Base-by-base conservation (phyloP, 1,140 invertebrate genomes). In the Triops longicaudatus region DNA sequence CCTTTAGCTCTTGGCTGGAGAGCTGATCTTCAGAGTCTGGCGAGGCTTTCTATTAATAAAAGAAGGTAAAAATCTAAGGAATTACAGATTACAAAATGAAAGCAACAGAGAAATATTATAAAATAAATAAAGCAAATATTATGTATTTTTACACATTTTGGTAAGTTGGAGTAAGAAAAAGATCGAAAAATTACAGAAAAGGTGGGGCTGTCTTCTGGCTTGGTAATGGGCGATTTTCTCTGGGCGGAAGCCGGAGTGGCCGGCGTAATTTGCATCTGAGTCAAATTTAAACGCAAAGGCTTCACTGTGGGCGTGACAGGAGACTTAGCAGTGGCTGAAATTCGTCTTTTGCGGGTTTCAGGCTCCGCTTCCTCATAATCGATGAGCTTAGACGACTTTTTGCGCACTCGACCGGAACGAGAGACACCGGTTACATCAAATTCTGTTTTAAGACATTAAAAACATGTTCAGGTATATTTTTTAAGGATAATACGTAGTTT, bases 321-420 rank as follows among this genome's bases (percentile, higher is more conserved):
- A 12, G 74, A 41, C 42, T 75, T 75, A 26, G 27, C 37, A 9
- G 26, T 75, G n/a, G 73, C 73, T 14, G 74, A 44, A 12, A 31
- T 75, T 85, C 63, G 84, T 82, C 14, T 82, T 83, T 74, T 84
- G 85, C 74, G 82, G 76, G 74, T 84, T 84, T 77, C 81, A 12
- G 82, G 80, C 80, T 96, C 94, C 0, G 91, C 91, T 0, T 93
- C 93, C 82, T 96, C 93, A 85, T 95, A 96, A 83, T 96, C 95
- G 83, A 95, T 91, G 12, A 98, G 85, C 84, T 97, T 97, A 0
- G 94, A 95, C 9, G 95, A 97, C 84, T 97, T 97, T 85, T 97
- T 97, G 63, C 94, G 86, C 0, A 97, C 93, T 72, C 94, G 86
- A 26, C 94, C 94, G 81, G 93, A 95, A 75, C 93, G 87, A 5